A percentile compares a stretch with the other conserved stretches of the same genome.
phyloP scores from a whole-genome alignment of 30 jellyfish, hydroid and myxozoan genomes.

The Pelagia noctiluca region DNA sequence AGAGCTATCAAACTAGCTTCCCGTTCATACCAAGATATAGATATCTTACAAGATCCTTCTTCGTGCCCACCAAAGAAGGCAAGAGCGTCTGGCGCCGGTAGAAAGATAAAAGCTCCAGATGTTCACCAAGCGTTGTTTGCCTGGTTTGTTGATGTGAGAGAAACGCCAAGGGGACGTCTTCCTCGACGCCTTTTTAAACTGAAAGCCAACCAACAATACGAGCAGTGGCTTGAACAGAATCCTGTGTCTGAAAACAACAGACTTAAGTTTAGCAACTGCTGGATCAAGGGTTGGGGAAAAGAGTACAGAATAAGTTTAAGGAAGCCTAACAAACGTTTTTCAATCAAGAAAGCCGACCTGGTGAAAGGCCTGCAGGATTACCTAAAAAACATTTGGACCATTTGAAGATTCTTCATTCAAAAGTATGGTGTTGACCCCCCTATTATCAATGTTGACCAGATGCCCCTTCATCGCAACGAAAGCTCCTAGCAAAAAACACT shows the following conservation, averaged over 20 bases:
- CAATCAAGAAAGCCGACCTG: slow-evolving; percentile 59
- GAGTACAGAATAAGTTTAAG: slow-evolving; percentile 69
- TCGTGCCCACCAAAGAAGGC: not conserved
- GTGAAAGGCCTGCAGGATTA: slow-evolving; percentile 36
- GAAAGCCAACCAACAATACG: slow-evolving; percentile 25
- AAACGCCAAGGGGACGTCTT: not conserved
- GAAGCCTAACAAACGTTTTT: slow-evolving; percentile 74
- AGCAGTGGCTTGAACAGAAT: slow-evolving; percentile 37
- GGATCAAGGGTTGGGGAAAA: slow-evolving; percentile 71
- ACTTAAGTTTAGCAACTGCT: slow-evolving; percentile 39
- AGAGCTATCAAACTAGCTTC: not conserved
- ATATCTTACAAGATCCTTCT: not conserved
- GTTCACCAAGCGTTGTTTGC: not conserved
- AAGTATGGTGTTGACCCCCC: slow-evolving; percentile 67
- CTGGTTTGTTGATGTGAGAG: not conserved
- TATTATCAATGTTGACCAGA: slow-evolving; percentile 56
- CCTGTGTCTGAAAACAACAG: not conserved
- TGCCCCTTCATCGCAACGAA: slow-evolving; percentile 61
- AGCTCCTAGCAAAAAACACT: slow-evolving; percentile 24
- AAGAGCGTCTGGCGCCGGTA: not conserved
- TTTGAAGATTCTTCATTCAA: slow-evolving; percentile 49
- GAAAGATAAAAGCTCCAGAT: not conserved
- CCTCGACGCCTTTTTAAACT: not conserved
- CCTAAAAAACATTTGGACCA: slow-evolving; percentile 64
- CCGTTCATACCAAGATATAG: not conserved